Conservation (phyloP, 1,140 invertebrate species). For the Zaprionus ornatus region DNA sequence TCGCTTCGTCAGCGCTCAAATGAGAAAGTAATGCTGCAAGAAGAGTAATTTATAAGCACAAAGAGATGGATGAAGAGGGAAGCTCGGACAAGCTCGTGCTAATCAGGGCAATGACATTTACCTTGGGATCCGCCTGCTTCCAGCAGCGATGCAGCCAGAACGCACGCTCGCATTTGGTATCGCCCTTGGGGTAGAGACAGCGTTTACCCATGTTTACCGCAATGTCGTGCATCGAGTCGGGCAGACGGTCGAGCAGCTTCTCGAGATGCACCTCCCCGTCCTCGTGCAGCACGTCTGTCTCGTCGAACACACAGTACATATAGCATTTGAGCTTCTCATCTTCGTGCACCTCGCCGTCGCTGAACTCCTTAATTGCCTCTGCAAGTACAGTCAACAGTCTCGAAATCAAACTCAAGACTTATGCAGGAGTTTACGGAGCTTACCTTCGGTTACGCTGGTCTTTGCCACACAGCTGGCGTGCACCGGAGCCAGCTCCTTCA, state of each 20-base stretch:
- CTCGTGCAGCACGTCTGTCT: slow-evolving; percentile 64
- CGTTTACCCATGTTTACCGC: slow-evolving; percentile 66
- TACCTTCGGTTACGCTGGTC: slow-evolving; percentile 64
- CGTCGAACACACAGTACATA: slow-evolving; percentile 71
- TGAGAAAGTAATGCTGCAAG: slow-evolving; percentile 46
- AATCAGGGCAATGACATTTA: slow-evolving; percentile 36
- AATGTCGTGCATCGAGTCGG: slow-evolving; percentile 66
- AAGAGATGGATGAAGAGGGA: not conserved
- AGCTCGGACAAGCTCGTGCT: slow-evolving; percentile 12
- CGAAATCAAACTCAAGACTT: slow-evolving; percentile 12
- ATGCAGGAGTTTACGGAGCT: slow-evolving; percentile 13
- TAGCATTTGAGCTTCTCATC: slow-evolving; percentile 69
- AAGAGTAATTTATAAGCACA: slow-evolving; percentile 34
- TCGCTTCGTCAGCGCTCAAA: slow-evolving; percentile 33
- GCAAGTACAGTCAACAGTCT: not conserved
- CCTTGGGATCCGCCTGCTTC: slow-evolving; percentile 66
- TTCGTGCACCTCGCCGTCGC: slow-evolving; percentile 68
- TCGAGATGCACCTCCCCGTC: slow-evolving; percentile 67
- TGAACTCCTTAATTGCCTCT: slow-evolving; percentile 76
- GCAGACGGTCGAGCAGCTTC: slow-evolving; percentile 55
- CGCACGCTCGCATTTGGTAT: slow-evolving; percentile 66
- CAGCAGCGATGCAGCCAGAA: slow-evolving; percentile 75
- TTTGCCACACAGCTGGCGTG: slow-evolving; percentile 59
- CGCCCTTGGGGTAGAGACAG: slow-evolving; percentile 64
- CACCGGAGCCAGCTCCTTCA: slow-evolving; percentile 50